phyloP scores from a whole-genome alignment of 2,113 vertebrate genomes.

The Tylochromis polylepis region DNA sequence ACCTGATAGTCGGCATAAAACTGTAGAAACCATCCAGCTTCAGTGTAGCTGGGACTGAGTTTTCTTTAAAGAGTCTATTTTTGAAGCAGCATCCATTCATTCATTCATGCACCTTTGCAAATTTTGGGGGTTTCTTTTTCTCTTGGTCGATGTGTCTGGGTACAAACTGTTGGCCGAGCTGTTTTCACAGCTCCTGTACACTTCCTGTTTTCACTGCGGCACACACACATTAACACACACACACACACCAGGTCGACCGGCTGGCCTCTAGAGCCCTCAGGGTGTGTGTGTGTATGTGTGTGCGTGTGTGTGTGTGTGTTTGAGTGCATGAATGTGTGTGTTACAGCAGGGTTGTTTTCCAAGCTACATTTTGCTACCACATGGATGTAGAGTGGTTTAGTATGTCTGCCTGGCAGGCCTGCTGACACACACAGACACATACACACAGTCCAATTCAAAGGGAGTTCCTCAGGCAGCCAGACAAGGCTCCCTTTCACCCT shows the following conservation, averaged over 20 bases:
- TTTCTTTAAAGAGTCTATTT: neutral
- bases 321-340: slow-evolving; percentile 27
- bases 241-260: slow-evolving; percentile 36
- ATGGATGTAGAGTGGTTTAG: slow-evolving; percentile 71
- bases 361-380: slow-evolving; percentile 68
- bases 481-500: slow-evolving; percentile 72
- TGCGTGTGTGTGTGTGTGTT: slow-evolving; percentile 28
- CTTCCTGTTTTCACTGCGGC: slow-evolving; percentile 60
- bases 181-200: slow-evolving; percentile 69
- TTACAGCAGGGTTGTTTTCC: slow-evolving; percentile 59
- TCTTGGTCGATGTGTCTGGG: neutral
- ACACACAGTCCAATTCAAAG: slow-evolving; percentile 36
- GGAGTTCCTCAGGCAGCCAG: slow-evolving; percentile 65
- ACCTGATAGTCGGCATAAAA: neutral
- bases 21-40: neutral
- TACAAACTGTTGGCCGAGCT: slow-evolving; percentile 53
- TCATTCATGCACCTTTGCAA: neutral
- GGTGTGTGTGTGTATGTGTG: slow-evolving; percentile 26
- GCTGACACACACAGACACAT: slow-evolving; percentile 25
- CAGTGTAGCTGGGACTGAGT: neutral
- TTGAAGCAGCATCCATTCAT: neutral
- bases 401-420: slow-evolving; percentile 65
- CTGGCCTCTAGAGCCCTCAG: slow-evolving; percentile 55
- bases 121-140: neutral
- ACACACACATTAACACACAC: slow-evolving; percentile 18